Percentiles rank a stretch among this genome's conserved stretches.
phyloP scores from a whole-genome alignment of 2,888 invertebrate genomes.

The Sphaerolaimus hirsutus region DNA sequence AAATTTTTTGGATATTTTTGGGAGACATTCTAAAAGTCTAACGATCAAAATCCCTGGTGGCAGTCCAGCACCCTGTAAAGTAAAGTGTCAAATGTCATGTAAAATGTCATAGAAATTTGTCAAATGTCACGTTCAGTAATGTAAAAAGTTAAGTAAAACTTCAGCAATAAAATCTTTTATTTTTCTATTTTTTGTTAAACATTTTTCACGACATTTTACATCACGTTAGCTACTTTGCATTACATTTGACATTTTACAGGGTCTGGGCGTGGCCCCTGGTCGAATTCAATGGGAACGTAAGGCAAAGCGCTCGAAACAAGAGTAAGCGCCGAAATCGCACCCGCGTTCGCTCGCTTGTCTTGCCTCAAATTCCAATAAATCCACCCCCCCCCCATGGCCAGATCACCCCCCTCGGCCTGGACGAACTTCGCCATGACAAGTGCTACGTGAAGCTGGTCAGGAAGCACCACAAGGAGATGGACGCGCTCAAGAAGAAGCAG shows the following conservation, averaged over 20 bases:
- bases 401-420: slow-evolving; percentile 70
- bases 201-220: not conserved
- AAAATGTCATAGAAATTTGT: no score
- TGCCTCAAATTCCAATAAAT: not conserved
- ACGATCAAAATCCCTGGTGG: no score
- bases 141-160: no score
- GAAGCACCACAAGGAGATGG: slow-evolving; percentile 84
- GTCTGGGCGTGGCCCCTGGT: no score
- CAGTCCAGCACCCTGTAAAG: no score
- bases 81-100: no score
- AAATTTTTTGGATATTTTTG: no score
- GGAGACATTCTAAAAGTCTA: no score
- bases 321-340: no score
- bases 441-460: slow-evolving; percentile 69
- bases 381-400: slow-evolving; percentile 8
- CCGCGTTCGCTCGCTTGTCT: no score
- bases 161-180: not conserved
- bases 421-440: slow-evolving; percentile 53
- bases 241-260: not conserved
- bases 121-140: no score
- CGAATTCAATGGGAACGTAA: not conserved
- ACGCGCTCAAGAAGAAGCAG: slow-evolving; percentile 49
- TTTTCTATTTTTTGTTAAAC: not conserved
- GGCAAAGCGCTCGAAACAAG: no score
- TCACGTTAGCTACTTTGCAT: not conserved